phyloP scores from a whole-genome alignment of 2,113 vertebrate genomes.

The Psilopogon haemacephalus region DNA sequence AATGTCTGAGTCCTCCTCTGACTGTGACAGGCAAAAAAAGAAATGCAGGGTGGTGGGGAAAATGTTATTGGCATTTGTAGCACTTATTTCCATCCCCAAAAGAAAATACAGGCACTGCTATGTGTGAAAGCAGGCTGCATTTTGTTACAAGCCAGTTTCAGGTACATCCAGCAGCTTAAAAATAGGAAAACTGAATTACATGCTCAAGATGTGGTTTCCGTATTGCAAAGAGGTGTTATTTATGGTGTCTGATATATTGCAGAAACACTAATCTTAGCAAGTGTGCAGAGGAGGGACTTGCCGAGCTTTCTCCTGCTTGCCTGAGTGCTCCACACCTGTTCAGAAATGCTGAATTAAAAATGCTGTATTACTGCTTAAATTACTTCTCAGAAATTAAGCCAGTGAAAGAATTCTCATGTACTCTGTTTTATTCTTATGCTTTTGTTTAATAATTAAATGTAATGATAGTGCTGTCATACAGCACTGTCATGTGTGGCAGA shows the following conservation, averaged over 20 bases:
- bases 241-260: not conserved
- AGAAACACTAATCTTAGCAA: not conserved
- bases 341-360: not conserved
- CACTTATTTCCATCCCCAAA: not conserved
- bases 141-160: not conserved
- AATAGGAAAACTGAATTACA: not conserved
- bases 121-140: not conserved
- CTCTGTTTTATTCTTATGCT: not conserved
- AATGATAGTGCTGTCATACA: not conserved
- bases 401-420: not conserved
- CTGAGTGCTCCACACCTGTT: not conserved
- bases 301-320: not conserved
- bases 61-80: not conserved
- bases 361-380: not conserved
- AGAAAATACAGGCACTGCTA: not conserved
- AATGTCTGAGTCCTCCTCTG: not conserved
- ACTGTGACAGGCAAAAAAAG: not conserved
- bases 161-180: not conserved
- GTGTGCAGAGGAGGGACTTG: accelerated
- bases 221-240: not conserved
- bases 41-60: not conserved
- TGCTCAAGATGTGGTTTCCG: not conserved
- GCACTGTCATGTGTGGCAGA: not conserved
- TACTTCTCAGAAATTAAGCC: not conserved
- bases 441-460: not conserved